Evolutionary conservation across 2,888 invertebrate species (phyloP).

Genomic region (Xylophagus ater): DNA sequence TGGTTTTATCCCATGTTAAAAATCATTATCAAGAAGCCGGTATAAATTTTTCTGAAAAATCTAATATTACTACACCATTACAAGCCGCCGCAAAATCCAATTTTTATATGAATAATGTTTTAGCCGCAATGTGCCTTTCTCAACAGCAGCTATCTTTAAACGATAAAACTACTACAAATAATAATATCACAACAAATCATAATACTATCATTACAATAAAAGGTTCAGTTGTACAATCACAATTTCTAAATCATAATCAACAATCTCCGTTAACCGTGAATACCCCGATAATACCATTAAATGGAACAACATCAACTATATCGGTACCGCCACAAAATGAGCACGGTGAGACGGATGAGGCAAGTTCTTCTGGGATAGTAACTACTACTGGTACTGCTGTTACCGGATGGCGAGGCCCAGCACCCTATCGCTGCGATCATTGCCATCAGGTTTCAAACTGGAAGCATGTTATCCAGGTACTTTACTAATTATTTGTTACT

Average conservation of each 20-base stretch:
- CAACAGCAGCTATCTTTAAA: conserved; percentile 24
- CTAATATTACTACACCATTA: conserved; percentile 21
- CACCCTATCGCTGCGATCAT: conserved; percentile 63
- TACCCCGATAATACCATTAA: too few relatives aligned
- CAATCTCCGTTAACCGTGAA: too few relatives aligned
- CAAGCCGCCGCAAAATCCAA: conserved; percentile 30
- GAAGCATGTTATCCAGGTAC: conserved; percentile 78
- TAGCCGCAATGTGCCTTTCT: conserved; percentile 37
- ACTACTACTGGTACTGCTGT: conserved; percentile 22
- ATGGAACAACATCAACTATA: conserved; percentile 26
- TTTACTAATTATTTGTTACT: too few relatives aligned
- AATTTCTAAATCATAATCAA: neutral
- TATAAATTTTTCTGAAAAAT: conserved; percentile 12
- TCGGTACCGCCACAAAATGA: conserved; percentile 23
- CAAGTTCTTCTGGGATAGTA: conserved; percentile 34
- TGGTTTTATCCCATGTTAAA: conserved; percentile 54
- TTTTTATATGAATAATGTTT: conserved; percentile 34
- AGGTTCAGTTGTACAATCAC: neutral
- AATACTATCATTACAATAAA: neutral
- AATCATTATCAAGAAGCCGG: conserved; percentile 44
- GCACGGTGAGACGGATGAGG: conserved; percentile 44
- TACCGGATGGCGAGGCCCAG: conserved; percentile 42
- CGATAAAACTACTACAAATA: too few relatives aligned
- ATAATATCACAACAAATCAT: conserved; percentile 1
- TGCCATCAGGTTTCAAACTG: conserved; percentile 73